phyloP scores from a whole-genome alignment of 1,140 invertebrate species.

The Heliothis virescens region DNA sequence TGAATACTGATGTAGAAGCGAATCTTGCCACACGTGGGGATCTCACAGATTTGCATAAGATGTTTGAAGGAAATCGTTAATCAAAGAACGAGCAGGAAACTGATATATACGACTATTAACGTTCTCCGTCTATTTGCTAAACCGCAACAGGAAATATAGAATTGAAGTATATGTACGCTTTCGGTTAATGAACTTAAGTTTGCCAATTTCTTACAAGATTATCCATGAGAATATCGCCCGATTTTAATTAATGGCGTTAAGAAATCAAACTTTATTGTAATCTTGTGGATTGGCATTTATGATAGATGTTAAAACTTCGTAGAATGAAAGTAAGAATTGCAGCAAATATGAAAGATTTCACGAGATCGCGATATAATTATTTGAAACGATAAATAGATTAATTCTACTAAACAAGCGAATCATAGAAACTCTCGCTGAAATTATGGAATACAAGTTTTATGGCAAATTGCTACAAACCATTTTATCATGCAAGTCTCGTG shows the following conservation, averaged over 20 bases:
- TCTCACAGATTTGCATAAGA: constrained; percentile 51
- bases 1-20: constrained; percentile 61
- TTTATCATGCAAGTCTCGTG: background rate
- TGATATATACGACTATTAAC: constrained; percentile 28
- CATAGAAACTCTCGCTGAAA: constrained; percentile 12
- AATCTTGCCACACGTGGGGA: constrained; percentile 54
- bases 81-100: constrained; percentile 43
- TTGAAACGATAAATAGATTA: background rate
- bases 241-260: too few species aligned
- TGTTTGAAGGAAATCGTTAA: constrained; percentile 54
- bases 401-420: background rate
- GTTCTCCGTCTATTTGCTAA: constrained; percentile 19
- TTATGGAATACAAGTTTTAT: constrained; percentile 14
- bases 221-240: too few species aligned
- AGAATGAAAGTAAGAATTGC: too few species aligned
- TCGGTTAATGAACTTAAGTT: constrained; percentile 11
- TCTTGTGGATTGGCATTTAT: too few species aligned
- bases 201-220: background rate
- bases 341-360: too few species aligned
- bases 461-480: background rate
- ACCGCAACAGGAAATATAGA: constrained; percentile 24
- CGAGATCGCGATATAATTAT: too few species aligned
- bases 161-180: background rate
- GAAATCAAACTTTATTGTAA: too few species aligned
- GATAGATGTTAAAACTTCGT: too few species aligned